Conservation (phyloP, 2,888 invertebrate genomes). For the Achlya flavicornis region DNA sequence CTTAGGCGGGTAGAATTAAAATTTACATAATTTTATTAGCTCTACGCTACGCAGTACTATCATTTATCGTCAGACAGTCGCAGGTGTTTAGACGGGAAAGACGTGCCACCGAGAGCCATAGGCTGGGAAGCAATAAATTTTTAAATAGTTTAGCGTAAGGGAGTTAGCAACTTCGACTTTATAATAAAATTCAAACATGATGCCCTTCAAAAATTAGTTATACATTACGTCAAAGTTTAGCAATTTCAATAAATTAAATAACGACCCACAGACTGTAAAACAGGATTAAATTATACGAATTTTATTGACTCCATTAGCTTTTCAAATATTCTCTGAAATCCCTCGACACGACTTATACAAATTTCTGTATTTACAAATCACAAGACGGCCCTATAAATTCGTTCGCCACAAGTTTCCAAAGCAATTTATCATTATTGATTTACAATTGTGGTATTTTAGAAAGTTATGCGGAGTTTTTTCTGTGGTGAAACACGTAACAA, state of each 20-base stretch:
- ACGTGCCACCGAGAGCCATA: constrained; percentile 25
- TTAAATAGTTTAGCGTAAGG: neutral
- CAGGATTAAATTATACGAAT: neutral
- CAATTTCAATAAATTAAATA: neutral
- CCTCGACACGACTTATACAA: neutral
- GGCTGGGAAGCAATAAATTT: neutral
- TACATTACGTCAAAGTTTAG: too few species aligned
- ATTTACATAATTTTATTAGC: constrained; percentile 53
- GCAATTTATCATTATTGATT: constrained; percentile 11
- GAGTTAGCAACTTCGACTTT: neutral
- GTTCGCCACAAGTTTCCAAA: constrained; percentile 1
- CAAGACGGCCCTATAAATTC: constrained; percentile 1
- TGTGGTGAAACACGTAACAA: constrained; percentile 5
- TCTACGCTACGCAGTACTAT: constrained; percentile 17
- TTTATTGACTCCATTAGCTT: neutral
- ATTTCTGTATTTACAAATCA: constrained; percentile 6
- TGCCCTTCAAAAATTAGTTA: too few species aligned
- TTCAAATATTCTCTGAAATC: neutral
- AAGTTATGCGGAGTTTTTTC: constrained; percentile 8
- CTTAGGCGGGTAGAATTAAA: constrained; percentile 42
- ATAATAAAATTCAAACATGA: too few species aligned
- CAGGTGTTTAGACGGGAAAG: constrained; percentile 35
- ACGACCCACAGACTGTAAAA: neutral
- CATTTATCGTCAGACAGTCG: constrained; percentile 19
- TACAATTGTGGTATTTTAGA: constrained; percentile 14